Conservation (phyloP, 2,888 invertebrate species). For the Rutpela maculata region DNA sequence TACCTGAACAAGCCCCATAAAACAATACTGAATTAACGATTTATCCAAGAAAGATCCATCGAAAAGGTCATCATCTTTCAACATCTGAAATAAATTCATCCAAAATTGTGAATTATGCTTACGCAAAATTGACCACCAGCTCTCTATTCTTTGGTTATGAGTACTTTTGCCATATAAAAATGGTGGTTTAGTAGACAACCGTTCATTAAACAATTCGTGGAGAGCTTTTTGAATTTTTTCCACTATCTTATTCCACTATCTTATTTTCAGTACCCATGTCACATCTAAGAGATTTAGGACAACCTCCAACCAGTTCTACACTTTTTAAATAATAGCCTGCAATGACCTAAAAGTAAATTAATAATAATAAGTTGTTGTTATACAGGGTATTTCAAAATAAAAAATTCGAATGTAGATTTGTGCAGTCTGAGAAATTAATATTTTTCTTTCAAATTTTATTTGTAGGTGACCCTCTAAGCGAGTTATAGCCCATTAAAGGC, state of each 20-base stretch:
- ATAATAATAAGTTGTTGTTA: neutral
- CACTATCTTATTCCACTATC: conserved; percentile 18
- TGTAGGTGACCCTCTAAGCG: too few species aligned
- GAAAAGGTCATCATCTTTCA: conserved; percentile 37
- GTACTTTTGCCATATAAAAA: conserved; percentile 16
- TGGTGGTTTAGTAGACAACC: conserved; percentile 1
- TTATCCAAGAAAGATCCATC: conserved; percentile 35
- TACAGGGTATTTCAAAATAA: too few species aligned
- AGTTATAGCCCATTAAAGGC: too few species aligned
- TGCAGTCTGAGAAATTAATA: too few species aligned
- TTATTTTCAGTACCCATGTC: conserved; percentile 43
- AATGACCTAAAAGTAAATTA: conserved; percentile 23
- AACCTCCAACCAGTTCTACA: neutral
- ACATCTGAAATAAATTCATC: conserved; percentile 47
- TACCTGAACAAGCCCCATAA: conserved; percentile 13
- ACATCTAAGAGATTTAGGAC: conserved; percentile 22
- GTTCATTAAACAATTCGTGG: conserved; percentile 31
- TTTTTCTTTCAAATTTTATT: too few species aligned
- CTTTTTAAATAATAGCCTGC: conserved; percentile 12
- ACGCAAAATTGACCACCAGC: conserved; percentile 41
- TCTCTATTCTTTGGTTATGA: conserved; percentile 40
- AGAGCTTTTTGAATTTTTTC: neutral
- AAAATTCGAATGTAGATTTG: too few species aligned
- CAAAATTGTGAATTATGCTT: conserved; percentile 42
- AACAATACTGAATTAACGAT: conserved; percentile 39